Evolutionary conservation across 1,140 invertebrate genomes (phyloP).

Genomic region (Venustaconcha ellipsiformis): DNA sequence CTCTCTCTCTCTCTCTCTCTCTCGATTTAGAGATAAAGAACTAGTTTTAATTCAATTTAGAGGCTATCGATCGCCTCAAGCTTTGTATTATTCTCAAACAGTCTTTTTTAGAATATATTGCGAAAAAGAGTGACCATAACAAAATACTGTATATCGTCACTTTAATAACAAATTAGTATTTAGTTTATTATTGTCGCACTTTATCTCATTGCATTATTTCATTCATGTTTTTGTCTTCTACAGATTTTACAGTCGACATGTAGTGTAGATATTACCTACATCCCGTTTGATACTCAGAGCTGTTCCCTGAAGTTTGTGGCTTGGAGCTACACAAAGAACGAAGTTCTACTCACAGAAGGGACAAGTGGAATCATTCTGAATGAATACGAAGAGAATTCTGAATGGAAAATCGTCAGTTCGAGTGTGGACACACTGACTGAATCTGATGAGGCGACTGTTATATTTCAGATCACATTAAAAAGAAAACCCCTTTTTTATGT

Average conservation of each 20-base stretch:
- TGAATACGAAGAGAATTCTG: constrained; percentile 20
- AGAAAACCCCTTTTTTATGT: constrained; percentile 28
- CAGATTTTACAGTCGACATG: constrained; percentile 97
- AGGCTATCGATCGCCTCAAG: too few species aligned
- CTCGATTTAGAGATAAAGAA: constrained; percentile 75
- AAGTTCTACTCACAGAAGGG: constrained; percentile 59
- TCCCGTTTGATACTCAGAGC: constrained; percentile 80
- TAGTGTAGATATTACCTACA: constrained; percentile 87
- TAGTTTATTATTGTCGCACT: too few species aligned
- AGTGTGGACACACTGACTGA: background rate
- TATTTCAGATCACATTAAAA: constrained; percentile 37
- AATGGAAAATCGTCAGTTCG: constrained; percentile 19
- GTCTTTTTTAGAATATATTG: too few species aligned
- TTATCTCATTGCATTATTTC: too few species aligned
- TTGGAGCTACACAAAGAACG: constrained; percentile 42
- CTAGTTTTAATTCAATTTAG: constrained; percentile 95
- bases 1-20: too few species aligned
- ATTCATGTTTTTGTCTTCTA: background rate
- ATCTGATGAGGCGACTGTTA: constrained; percentile 13
- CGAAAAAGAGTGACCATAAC: too few species aligned
- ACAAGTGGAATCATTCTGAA: constrained; percentile 4
- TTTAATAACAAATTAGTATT: too few species aligned
- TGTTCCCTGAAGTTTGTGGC: constrained; percentile 71
- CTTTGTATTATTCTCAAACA: too few species aligned
- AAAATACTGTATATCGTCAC: too few species aligned